These are phyloP conservation scores for Nomada goodeniana DNA, from an alignment of 2,888 invertebrate species.

Conservation along the genomic window DNA sequence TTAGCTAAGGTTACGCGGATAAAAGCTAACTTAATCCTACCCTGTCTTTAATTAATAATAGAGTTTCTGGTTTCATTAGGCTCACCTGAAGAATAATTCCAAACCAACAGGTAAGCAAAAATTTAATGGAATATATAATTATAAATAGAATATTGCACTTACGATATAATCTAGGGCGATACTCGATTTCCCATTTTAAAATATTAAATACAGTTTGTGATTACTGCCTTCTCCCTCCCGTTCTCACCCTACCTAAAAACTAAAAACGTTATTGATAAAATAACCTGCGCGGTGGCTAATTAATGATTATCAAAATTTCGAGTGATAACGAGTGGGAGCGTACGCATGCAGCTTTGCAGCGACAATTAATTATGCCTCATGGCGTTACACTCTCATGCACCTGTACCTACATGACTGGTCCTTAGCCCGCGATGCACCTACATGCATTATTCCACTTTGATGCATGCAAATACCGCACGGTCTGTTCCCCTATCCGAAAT, in stretches of 20 bases:
- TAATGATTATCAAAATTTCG: slow-evolving; percentile 48
- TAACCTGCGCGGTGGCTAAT: slow-evolving; percentile 1
- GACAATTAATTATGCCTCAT: slow-evolving; percentile 56
- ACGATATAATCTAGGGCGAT: too few species aligned
- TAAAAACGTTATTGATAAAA: neutral
- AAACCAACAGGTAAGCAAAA: neutral
- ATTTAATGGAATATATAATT: too few species aligned
- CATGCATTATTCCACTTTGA: slow-evolving; percentile 49
- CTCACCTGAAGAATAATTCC: neutral
- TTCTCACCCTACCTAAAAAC: too few species aligned
- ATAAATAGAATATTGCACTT: too few species aligned
- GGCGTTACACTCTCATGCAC: slow-evolving; percentile 49
- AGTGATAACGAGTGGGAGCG: slow-evolving; percentile 12
- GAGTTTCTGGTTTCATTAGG: neutral
- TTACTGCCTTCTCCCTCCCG: neutral
- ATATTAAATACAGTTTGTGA: too few species aligned
- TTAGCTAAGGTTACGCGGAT: neutral
- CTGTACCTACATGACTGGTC: slow-evolving; percentile 50
- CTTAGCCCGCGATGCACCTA: slow-evolving; percentile 43
- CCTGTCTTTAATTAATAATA: neutral
- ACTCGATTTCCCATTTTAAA: neutral
- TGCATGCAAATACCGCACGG: slow-evolving; percentile 32
- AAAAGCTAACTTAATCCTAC: too few species aligned
- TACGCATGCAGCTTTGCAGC: slow-evolving; percentile 8
- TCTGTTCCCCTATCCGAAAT: slow-evolving; percentile 23